A percentile compares a stretch with the other conserved stretches of the same genome.
These are phyloP conservation scores for Siderastrea siderea DNA, from an alignment of 92 coral and sea anemone species.

Conservation along the genomic window DNA sequence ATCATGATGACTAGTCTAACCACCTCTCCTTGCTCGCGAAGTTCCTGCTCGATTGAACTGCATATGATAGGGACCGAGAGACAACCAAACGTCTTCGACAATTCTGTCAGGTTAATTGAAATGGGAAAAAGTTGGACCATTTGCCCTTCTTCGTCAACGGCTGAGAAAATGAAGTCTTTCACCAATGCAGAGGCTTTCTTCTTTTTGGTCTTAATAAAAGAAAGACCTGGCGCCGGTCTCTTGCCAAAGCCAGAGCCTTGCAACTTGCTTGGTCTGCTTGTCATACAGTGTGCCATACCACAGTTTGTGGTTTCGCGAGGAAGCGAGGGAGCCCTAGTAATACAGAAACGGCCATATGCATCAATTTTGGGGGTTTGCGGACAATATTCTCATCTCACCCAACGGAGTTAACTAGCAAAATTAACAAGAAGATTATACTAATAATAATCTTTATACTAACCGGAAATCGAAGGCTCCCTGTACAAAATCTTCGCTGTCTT, in stretches of 20 bases:
- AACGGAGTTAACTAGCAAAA: background rate
- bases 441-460: background rate
- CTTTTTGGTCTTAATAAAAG: slow-evolving; percentile 17
- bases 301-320: slow-evolving; percentile 10
- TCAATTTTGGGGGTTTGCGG: background rate
- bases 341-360: background rate
- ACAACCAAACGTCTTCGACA: background rate
- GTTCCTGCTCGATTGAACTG: slow-evolving; percentile 58
- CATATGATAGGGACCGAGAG: slow-evolving; percentile 20
- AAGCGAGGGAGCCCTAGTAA: background rate
- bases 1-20: slow-evolving; percentile 40
- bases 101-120: slow-evolving; percentile 44
- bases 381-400: background rate
- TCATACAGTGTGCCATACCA: background rate
- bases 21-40: slow-evolving; percentile 58
- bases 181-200: slow-evolving; percentile 1
- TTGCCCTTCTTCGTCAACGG: slow-evolving; percentile 21
- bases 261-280: slow-evolving; percentile 2
- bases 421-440: background rate
- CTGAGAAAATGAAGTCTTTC: slow-evolving; percentile 28
- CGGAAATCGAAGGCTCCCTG: background rate
- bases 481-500: background rate
- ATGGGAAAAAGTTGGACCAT: slow-evolving; percentile 16
- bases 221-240: slow-evolving; percentile 40
- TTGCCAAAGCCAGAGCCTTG: slow-evolving; percentile 16